Evolutionary conservation across 2,888 invertebrate genomes (phyloP).

Genomic region (Hirtodrosophila histrioides): DNA sequence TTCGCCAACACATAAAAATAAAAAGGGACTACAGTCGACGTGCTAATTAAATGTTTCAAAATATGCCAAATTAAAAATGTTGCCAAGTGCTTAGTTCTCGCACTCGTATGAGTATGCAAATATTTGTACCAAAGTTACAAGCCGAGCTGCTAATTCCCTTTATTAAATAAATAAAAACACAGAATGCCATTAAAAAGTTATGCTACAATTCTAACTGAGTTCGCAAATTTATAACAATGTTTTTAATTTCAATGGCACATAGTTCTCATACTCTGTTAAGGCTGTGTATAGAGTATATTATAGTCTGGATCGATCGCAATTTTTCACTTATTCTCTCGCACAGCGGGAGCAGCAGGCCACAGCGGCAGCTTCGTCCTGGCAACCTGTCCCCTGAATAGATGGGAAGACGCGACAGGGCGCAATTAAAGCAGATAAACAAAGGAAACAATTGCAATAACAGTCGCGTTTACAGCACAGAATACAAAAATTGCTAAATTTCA

Average conservation of each 20-base stretch:
- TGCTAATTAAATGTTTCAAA: conserved; percentile 61
- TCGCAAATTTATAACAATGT: too few species aligned
- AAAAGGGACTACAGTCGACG: not conserved
- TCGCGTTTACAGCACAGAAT: conserved; percentile 45
- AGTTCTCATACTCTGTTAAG: too few species aligned
- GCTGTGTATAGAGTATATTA: conserved; percentile 14
- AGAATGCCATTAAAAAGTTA: too few species aligned
- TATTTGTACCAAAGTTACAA: conserved; percentile 6
- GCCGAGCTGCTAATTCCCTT: too few species aligned
- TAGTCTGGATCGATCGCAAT: not conserved
- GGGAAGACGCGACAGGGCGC: conserved; percentile 31
- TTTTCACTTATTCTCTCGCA: not conserved
- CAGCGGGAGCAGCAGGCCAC: conserved; percentile 17
- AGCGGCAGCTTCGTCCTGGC: conserved; percentile 13
- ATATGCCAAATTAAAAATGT: conserved; percentile 42
- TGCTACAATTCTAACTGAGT: too few species aligned
- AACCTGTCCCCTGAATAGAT: conserved; percentile 30
- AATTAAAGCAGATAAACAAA: conserved; percentile 78
- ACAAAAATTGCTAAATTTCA: conserved; percentile 67
- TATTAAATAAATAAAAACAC: too few species aligned
- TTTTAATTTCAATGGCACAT: too few species aligned
- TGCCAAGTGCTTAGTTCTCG: conserved; percentile 13
- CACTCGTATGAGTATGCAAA: conserved; percentile 30
- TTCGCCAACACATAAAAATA: not conserved
- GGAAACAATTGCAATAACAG: conserved; percentile 72